These are phyloP conservation scores for Pipistrellus pygmaeus DNA, from an alignment of 2,797 vertebrate genomes.

Conservation along the genomic window DNA sequence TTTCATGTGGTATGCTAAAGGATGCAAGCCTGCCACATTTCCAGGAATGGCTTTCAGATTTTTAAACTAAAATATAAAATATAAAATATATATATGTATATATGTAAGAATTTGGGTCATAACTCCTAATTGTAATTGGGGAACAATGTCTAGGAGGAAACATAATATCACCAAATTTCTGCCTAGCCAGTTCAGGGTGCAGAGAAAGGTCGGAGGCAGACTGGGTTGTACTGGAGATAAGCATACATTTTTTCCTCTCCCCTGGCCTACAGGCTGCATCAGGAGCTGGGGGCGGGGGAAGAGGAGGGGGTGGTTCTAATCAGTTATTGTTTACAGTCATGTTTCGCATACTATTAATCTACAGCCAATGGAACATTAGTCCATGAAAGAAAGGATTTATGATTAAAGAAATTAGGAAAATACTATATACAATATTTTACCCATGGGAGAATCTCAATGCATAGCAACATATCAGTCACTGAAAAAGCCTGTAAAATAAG, in stretches of 20 bases:
- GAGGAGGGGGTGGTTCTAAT: neutral
- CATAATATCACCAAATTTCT: neutral
- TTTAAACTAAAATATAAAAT: slow-evolving; percentile 16
- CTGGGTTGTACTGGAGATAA: neutral
- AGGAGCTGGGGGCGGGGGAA: neutral
- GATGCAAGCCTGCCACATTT: neutral
- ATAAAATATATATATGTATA: neutral
- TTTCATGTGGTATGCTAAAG: neutral
- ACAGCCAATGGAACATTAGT: neutral
- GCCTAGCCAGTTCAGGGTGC: neutral
- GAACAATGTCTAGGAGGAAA: neutral
- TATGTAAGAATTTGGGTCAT: neutral
- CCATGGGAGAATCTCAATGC: neutral
- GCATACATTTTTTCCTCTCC: neutral
- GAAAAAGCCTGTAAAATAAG: slow-evolving; percentile 24
- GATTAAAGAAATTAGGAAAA: slow-evolving; percentile 19
- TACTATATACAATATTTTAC: neutral
- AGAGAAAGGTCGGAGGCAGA: neutral
- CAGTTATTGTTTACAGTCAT: neutral
- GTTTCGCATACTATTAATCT: neutral
- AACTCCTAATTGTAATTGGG: neutral
- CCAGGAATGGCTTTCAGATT: neutral
- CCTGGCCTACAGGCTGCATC: neutral
- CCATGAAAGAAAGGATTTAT: neutral
- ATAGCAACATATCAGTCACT: neutral